phyloP scores from a whole-genome alignment of 2,797 vertebrate species.

The Smutsia temminckii region DNA sequence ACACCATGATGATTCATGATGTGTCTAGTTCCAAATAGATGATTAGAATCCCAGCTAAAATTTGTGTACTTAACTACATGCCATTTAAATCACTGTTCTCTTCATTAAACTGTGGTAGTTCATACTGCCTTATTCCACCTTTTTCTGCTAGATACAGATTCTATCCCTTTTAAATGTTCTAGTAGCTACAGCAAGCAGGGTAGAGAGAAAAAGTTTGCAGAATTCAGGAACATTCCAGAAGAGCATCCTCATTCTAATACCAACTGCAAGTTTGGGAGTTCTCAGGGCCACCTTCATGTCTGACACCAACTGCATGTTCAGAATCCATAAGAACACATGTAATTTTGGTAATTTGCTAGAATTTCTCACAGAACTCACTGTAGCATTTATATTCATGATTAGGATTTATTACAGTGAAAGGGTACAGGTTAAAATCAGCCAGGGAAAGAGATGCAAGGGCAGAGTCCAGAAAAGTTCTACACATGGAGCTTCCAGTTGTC shows the following conservation, averaged over 20 bases:
- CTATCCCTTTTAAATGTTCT: not conserved
- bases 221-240: not conserved
- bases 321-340: not conserved
- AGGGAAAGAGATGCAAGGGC: not conserved
- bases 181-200: not conserved
- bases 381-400: not conserved
- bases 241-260: not conserved
- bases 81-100: not conserved
- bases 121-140: not conserved
- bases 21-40: not conserved
- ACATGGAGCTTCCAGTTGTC: not conserved
- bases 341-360: not conserved
- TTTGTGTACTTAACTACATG: not conserved
- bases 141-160: not conserved
- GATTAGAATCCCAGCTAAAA: not conserved
- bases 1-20: not conserved
- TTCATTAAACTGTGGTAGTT: not conserved
- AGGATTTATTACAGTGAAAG: not conserved
- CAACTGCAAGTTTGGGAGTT: not conserved
- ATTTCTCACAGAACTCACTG: not conserved
- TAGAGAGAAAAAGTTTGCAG: not conserved
- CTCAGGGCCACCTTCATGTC: not conserved
- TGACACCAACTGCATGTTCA: not conserved
- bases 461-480: not conserved
- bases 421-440: not conserved